Base-by-base conservation (phyloP, 2,888 invertebrate species). In the Chaitophorus viminalis region DNA sequence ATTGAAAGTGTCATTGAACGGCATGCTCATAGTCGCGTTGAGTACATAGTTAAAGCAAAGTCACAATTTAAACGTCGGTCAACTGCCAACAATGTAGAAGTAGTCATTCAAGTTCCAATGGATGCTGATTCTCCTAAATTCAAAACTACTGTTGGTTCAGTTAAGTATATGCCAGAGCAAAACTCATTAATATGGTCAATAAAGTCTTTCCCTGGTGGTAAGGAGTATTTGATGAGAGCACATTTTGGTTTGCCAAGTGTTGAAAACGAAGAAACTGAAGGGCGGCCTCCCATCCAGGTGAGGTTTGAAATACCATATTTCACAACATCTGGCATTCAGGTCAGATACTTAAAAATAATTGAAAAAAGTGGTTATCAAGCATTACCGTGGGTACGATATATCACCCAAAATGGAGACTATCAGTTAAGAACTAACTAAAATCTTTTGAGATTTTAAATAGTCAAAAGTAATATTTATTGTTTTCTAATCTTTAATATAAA, bases 251-350 rank as follows among this genome's bases (percentile, higher is more conserved):
- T 94, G 85, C 94, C 94, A 17, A 94, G 94, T 90, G 94, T 95
- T 18, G 92, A 92, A 89, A 92, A 93, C 89, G 94, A 94, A 90
- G 94, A 94, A 89, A 91, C 92, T 0, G 94, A 94, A 90, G 94
- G 94, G 2, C 93, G 93, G 90, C 94, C 94, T 52, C 94, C 94
- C 6, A 94, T 95, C 89, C 90, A 90, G 78, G 94, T 94, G 84
- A 94, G 93, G 90, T 95, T 94, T 92, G 94, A 94, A 91, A 95
- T 94, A 90, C 94, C 94, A 2, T 94, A 94, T 91, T 94, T 94
- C 90, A 95, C 94, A 11, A 94, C 94, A 25, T 94, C 94, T 74
- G 94, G 94, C 70, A 94, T 95, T 90, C 85, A 89, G 77, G 89
- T 89, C n/a, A 92, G 94, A 18, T 95, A 95, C 90, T 91, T 94